These are phyloP conservation scores for Scelioninae gen. 2 DNA, from an alignment of 2,888 invertebrate species.

Conservation along the genomic window DNA sequence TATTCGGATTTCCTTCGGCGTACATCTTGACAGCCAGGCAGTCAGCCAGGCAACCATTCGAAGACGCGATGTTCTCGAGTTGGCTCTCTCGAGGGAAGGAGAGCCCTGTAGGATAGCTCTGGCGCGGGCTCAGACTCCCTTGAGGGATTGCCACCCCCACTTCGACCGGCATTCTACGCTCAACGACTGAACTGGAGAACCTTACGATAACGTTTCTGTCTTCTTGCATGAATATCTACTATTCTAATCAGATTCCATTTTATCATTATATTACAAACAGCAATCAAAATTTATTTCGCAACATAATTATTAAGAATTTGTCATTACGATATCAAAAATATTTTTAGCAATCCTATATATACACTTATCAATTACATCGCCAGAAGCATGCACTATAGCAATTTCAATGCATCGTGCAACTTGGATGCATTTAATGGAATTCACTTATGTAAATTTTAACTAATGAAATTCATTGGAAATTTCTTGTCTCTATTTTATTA, in stretches of 20 bases:
- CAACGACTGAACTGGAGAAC: conserved; percentile 62
- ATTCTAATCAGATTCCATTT: conserved; percentile 41
- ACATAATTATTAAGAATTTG: too few species aligned
- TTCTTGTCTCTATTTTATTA: too few species aligned
- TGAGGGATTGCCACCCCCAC: conserved; percentile 63
- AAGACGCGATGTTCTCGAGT: conserved; percentile 59
- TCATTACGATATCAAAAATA: too few species aligned
- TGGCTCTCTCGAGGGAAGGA: conserved; percentile 64
- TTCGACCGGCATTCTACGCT: conserved; percentile 58
- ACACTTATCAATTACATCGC: too few species aligned
- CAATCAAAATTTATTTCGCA: too few species aligned
- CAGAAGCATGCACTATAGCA: too few species aligned
- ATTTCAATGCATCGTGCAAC: too few species aligned
- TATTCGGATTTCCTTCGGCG: conserved; percentile 65
- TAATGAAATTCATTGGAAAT: too few species aligned
- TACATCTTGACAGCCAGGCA: conserved; percentile 70
- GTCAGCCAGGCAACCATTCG: conserved; percentile 62
- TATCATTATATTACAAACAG: conserved; percentile 28
- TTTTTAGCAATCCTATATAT: too few species aligned
- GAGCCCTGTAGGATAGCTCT: conserved; percentile 70
- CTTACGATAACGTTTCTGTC: conserved; percentile 64
- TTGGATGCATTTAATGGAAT: too few species aligned
- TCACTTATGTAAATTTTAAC: too few species aligned
- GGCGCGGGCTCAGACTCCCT: conserved; percentile 73
- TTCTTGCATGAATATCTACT: conserved; percentile 55